Base-by-base conservation (phyloP, 2,113 vertebrate species). In the Marmota flaviventris region DNA sequence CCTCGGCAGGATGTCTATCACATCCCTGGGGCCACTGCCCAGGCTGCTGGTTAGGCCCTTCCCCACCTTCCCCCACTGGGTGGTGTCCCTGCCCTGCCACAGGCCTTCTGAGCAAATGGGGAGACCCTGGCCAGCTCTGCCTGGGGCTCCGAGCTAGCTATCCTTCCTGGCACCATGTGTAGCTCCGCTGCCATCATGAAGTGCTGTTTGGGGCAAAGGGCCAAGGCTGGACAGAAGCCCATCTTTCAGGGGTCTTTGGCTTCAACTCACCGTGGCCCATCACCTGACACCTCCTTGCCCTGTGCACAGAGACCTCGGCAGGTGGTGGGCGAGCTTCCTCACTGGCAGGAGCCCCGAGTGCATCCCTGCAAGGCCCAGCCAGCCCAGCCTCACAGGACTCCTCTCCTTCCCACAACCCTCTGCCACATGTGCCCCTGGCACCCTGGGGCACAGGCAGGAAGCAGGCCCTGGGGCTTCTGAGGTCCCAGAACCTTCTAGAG, bases 101-200 rank as follows among this genome's bases (percentile, higher is more conserved):
- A 85, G 85, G 39, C 85, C 61, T 69, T 12, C 45, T 1, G 75
- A 67, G 81, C 39, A 10, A 56, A 58, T 37, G 8, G 25, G 8
- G 25, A 75, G 53, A 11, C 32, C 14, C 27, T 2, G 32, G 70
- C 48, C 12, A 10, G 56, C 53, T n/a, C 67, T 18, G n/a, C 0
- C 85, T 70, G 16, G 2, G 22, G 58, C 37, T 17, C 81, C 8
- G 42, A 20, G 39, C 61, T 24, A 1, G 25, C 27, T 20, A 14
- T 12, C 17, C 39, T 39, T 39, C 61, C 2, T 0, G 45, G 56
- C 9, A 1, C 34, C 0, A 9, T 0, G 0, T 20, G 48, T 1
- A 0, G 8, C 70, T 51, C 5, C 32, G 37, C 1, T 27, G 32
- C 34, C 2, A 18, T n/a, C 75, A 5, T 0, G 56, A 45, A 34